These are phyloP conservation scores for Lacerta bilineata DNA, from an alignment of 2,797 vertebrate species.

Conservation along the genomic window DNA sequence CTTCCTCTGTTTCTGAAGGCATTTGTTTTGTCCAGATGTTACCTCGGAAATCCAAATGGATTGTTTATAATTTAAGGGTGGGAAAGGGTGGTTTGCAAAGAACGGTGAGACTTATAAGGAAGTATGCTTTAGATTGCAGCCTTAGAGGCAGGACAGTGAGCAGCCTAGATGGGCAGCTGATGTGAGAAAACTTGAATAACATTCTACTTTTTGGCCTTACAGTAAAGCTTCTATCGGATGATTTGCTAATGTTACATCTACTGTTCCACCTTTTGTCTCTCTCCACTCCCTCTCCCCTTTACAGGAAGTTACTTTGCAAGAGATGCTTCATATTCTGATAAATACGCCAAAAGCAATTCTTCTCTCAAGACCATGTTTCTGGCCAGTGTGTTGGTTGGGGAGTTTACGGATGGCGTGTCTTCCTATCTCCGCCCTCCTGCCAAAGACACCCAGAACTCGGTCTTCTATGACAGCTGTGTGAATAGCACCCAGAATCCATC, in stretches of 20 bases:
- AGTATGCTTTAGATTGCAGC: background rate
- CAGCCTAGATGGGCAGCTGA: background rate
- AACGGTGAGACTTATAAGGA: too few species aligned
- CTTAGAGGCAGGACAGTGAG: background rate
- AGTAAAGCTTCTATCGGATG: background rate
- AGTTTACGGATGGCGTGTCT: conserved; percentile 82
- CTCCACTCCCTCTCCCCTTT: conserved; percentile 14
- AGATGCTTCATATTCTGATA: conserved; percentile 91
- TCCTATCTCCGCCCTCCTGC: conserved; percentile 76
- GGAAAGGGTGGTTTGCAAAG: background rate
- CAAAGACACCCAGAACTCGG: conserved; percentile 61
- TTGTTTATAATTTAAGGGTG: background rate
- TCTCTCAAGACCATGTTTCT: conserved; percentile 86
- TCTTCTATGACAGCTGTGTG: conserved; percentile 91
- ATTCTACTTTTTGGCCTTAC: too few species aligned
- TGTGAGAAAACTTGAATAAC: background rate
- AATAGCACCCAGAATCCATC: conserved; percentile 81
- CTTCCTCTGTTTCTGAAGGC: background rate
- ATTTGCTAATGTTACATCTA: background rate
- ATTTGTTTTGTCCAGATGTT: background rate
- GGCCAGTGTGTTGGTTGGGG: conserved; percentile 89
- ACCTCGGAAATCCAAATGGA: background rate
- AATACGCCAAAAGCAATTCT: conserved; percentile 78
- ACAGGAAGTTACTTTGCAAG: conserved; percentile 96
- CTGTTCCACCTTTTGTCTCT: conserved; percentile 36